Conservation (phyloP, 2,888 invertebrate genomes). For the Nudaria mundana region DNA sequence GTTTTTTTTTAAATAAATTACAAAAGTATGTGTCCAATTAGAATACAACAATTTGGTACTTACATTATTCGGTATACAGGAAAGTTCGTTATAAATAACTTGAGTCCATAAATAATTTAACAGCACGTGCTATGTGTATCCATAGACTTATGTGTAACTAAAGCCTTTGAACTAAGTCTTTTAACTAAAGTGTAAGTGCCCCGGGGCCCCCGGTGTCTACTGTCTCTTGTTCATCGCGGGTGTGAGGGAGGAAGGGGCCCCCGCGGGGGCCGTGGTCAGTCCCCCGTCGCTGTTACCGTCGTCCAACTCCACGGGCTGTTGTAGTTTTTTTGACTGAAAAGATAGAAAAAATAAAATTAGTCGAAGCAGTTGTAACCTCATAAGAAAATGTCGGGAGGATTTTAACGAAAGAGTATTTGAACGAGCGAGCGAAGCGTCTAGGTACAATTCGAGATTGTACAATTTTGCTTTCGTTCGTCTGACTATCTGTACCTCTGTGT, state of each 20-base stretch:
- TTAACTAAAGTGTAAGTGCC: conserved; percentile 10
- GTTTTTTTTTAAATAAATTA: not conserved
- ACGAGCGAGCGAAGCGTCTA: too few relatives aligned
- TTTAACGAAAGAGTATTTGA: too few relatives aligned
- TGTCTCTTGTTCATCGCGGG: conserved; percentile 50
- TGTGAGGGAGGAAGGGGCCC: conserved; percentile 68
- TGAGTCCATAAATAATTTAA: conserved; percentile 5
- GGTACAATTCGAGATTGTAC: too few relatives aligned
- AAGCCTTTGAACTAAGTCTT: conserved; percentile 11
- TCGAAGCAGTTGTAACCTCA: not conserved
- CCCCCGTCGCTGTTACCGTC: conserved; percentile 83
- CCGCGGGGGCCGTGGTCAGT: conserved; percentile 83
- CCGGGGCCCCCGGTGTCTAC: conserved; percentile 12
- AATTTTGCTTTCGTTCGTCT: too few relatives aligned
- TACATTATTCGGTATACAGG: conserved; percentile 11
- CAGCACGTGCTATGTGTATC: conserved; percentile 1
- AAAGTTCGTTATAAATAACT: conserved; percentile 6
- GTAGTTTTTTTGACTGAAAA: conserved; percentile 83
- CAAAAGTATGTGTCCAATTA: conserved; percentile 7
- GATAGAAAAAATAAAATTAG: conserved; percentile 30
- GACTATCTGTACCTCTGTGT: too few relatives aligned
- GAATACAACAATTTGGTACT: conserved; percentile 11
- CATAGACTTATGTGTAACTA: conserved; percentile 1
- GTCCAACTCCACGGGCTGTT: conserved; percentile 84
- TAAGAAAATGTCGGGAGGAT: too few relatives aligned